Base-by-base conservation (phyloP, 1,140 invertebrate genomes). In the Sarcophaga peregrina region DNA sequence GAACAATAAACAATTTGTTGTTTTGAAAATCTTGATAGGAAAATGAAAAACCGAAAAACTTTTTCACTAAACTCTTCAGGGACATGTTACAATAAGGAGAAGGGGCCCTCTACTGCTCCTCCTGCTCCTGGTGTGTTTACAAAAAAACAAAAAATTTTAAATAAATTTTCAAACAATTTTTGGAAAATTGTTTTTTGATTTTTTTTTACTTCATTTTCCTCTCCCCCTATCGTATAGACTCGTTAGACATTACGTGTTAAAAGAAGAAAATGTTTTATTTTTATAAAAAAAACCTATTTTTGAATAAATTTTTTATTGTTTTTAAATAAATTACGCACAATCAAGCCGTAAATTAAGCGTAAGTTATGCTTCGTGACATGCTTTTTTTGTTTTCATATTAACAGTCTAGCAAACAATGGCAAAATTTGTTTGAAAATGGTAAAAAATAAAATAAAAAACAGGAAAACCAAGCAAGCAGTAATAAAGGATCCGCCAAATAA, bases 331-430 rank as follows among this genome's bases (percentile, higher is more conserved):
- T 68, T 50, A 82, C 81, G 68, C 62, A 73, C 81, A 82, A 82
- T 82, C 81, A 82, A 73, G 37, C 73, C 81, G 81, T 82, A 82
- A 82, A 82, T 82, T 82, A 82, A 82, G 81, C 81, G 81, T 50
- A 82, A 82, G 58, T 82, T 62, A 73, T 82, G 81, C 81, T 58
- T 50, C 81, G 73, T 72, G 81, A 82, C 81, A 82, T 20, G 48
- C 62, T 81, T 62, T 81, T 37, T 37, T 37, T 37, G 25, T 37
- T 37, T 37, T 37, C 4, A 37, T 37, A 62, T 78, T 78, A 78
- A 78, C 75, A 50, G 50, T 47, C 50, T 78, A 52, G 50, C 75
- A 78, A 78, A 78, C 75, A 47, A 78, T 78, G 48, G 75, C n/a
- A 78, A 37, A 37, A 2, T 37, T 1, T 78, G 75, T 13, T 78